Evolutionary conservation across 2,113 vertebrate species (phyloP), one percentile per base, ranked within the genome.

Genomic region (Podarcis cretensis): DNA sequence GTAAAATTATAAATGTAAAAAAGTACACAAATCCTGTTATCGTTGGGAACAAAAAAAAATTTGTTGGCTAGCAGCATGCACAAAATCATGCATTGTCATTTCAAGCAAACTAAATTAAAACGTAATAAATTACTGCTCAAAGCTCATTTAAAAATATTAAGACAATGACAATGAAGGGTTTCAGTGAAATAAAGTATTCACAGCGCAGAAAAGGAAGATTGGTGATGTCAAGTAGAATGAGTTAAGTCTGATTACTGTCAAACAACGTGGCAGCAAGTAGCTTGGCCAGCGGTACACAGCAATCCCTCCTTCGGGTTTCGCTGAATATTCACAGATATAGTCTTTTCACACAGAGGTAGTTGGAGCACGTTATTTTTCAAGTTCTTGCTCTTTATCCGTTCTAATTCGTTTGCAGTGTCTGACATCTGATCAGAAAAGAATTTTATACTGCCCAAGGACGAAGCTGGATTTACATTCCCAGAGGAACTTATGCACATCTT

Each of bases 331-430:
- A 99, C 98, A 89, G 98, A 99, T 97, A 99, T 98, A 84, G 98
- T 99, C 97, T 99, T 99, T 96, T 99, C 99, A 71, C 98, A 99
- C 94, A 99, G 99, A 98, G 98, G 99, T 98, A 99, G 99, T 98
- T 99, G 99, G 84, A 99, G 97, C 94, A 99, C 96, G 82, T 96
- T 98, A 75, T 97, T 98, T 95, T 98, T 98, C 97, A 99, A 97
- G 95, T 98, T 98, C 96, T 97, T 97, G 94, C 94, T 97, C 95
- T 98, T 96, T 93, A 98, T 95, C 91, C 97, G 93, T 94, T 98
- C 98, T 82, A 98, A 96, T 88, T 98, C 98, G 0, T 97, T 93
- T 73, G 96, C 84, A 4, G 97, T 85, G 83, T 93, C 89, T 93
- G 97, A 96, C 96, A 98, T 97, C 94, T 96, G 93, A 95, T 98